Evolutionary conservation across 2,888 invertebrate species (phyloP), one percentile per base, ranked within the genome.

Genomic region (Drosophila falleni): DNA sequence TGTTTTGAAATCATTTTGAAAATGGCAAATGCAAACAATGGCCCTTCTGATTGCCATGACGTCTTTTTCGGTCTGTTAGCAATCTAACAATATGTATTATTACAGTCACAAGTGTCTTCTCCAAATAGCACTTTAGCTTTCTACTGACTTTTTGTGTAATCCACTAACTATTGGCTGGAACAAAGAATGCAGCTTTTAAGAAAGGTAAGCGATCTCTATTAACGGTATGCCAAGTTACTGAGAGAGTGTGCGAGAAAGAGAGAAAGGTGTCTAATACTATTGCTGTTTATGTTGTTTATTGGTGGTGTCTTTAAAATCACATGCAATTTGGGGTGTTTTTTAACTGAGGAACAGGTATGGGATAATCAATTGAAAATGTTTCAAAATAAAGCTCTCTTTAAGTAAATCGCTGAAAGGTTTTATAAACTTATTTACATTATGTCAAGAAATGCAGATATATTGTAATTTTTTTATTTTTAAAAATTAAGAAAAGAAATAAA

Each of bases 301-400:
- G 75, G 76, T 78, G 76, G 76, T 76, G 76, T 77, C 81, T 81
- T 76, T 71, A 53, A 86, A 82, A 73, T 78, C 66, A 73, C 69
- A 76, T 73, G 71, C 71, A 59, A 67, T 81, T 87, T 81, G 84
- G 83, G 83, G 83, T 83, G 82, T 86, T 82, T 83, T 81, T 83
- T 56, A 61, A 44, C 61, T 44, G n/a, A 26, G 46, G 64, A 44
- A 77, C 82, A 83, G 87, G 83, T 83, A 83, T 83, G 83, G 81
- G 83, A 81, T 83, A 83, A 83, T 83, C 83, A 83, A 83, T 83
- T 77, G 47, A 37, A 74, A 86, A 67, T 42, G 55, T 70, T 64
- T 63, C 26, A 55, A 62, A 62, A 47, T 47, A 63, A 23, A 41
- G 56, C 56, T 23, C 39, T 39, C 33, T 56, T 56, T 31, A 63